Base-by-base conservation (phyloP, 2,113 vertebrate genomes). In the Cyprinodon variegatus region DNA sequence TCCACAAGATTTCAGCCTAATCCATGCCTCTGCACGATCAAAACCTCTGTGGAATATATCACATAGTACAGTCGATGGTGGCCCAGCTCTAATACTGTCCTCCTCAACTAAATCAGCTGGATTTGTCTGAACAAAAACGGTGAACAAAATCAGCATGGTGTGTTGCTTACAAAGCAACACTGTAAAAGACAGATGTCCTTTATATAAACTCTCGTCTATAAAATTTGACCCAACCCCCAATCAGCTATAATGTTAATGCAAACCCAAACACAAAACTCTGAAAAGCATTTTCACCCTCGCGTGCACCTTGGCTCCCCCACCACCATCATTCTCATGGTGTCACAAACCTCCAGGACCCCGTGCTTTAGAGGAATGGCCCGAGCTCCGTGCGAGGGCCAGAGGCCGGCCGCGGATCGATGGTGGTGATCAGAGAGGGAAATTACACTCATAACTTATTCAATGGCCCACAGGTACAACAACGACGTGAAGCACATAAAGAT, bases 401-500 rank as follows among this genome's bases (percentile, higher is more conserved):
- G 83, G 85, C 81, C 71, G 71, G 92, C 95, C 93, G 86, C 91
- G 93, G 95, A 97, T 97, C 95, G 96, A 98, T 96, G 93, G 92
- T 61, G 70, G 84, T 97, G 96, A 96, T 97, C 96, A 96, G 88
- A 76, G 89, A 87, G 81, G 94, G 94, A 95, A 96, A 97, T 96
- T 96, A 96, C 95, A 96, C 96, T 96, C 95, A 96, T 95, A 95
- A 95, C 94, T 95, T 96, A 96, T 96, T 96, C 94, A 92, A 88
- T 96, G 94, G 93, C 95, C 96, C 86, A 91, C 95, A 99, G 98
- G 97, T 98, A 97, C 93, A 98, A 97, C 95, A 97, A 97, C 0
- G 98, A 99, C 93, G 97, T 98, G 95, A 99, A 99, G 90, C 98
- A 99, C 95, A 99, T 99, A 94, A 99, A 97, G 96, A 99, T 99